Base-by-base conservation (phyloP, 2,888 invertebrate genomes). In the Dasypolia templi region DNA sequence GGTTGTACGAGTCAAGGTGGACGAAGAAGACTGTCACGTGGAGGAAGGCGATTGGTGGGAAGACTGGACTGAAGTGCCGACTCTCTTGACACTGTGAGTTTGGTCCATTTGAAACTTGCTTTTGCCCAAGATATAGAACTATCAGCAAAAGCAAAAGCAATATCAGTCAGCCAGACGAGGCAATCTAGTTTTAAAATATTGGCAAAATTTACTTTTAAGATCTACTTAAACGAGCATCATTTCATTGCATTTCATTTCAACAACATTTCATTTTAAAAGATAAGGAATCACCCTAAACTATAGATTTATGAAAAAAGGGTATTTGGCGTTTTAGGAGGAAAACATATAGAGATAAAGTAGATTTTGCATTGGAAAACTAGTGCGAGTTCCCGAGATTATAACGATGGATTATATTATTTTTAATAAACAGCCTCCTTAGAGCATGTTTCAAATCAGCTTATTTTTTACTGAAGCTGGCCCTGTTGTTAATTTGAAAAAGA, bases 21-120 rank as follows among this genome's bases (percentile, higher is more conserved):
- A 97, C 79, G 97, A 97, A 14, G 93, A 96, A 19, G 97, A 97
- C 92, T 98, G 97, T 84, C 96, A 97, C 81, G 94, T 96, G 2
- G 95, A 96, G 58, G 94, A 95, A 12, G 93, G 88, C 7, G 90
- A 90, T 19, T 94, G 91, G 89, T 94, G 93, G 94, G 92, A 94
- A 4, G 89, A 91, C 9, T 96, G 94, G 95, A 70, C 92, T 77
- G 94, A 95, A 75, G 71, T 93, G 55, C 94, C 96, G 3, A 95
- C 94, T 26, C 62, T 95, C 77, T 82, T 95, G 88, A 95, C 96
- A 53, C 79, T 96, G 96, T 96, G 74, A 95, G 95, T 91, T 51
- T 12, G 0, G 0, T 46, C 69, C 61, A 22, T 49, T 26, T 32
- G n/a, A 12, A n/a, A 19, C 1, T 29, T 26, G 26, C 22, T 44